Percentiles rank a stretch among this genome's conserved stretches.
These are phyloP conservation scores for Chrysotoxum bicinctum DNA, from an alignment of 2,888 invertebrate genomes.

Conservation along the genomic window DNA sequence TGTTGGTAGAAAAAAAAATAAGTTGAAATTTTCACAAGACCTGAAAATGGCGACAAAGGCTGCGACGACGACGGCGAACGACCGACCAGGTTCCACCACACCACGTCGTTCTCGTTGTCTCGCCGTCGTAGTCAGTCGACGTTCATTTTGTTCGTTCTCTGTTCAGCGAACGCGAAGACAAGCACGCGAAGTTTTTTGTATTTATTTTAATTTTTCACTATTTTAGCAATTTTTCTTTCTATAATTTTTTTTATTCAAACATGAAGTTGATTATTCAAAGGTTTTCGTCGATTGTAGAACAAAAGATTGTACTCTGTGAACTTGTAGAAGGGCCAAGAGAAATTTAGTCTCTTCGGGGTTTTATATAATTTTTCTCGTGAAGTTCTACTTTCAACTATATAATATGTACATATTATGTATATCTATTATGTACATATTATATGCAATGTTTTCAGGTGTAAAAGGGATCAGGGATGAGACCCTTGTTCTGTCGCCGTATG, in stretches of 20 bases:
- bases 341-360: not conserved
- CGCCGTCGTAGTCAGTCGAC: slow-evolving; percentile 40
- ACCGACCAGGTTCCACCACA: slow-evolving; percentile 48
- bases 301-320: not conserved
- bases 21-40: slow-evolving; percentile 59
- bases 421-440: not conserved
- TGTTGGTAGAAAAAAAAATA: slow-evolving; percentile 29
- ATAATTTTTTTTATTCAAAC: not conserved
- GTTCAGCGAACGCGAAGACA: slow-evolving; percentile 51
- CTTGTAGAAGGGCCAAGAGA: not conserved
- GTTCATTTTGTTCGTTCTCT: slow-evolving; percentile 71
- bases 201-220: slow-evolving; percentile 14
- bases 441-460: not conserved
- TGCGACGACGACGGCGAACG: not conserved
- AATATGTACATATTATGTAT: not conserved
- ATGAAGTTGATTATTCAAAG: slow-evolving; percentile 5
- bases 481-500: not conserved
- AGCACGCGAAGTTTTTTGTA: slow-evolving; percentile 56
- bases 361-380: slow-evolving; percentile 17
- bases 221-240: slow-evolving; percentile 7
- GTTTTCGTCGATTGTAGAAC: slow-evolving; percentile 6
- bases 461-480: slow-evolving; percentile 2
- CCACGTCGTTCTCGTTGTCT: slow-evolving; percentile 62
- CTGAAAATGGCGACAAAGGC: slow-evolving; percentile 72
- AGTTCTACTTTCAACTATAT: slow-evolving; percentile 18